phyloP scores from a whole-genome alignment of 2,797 vertebrate genomes.

The Setipinna tenuifilis region DNA sequence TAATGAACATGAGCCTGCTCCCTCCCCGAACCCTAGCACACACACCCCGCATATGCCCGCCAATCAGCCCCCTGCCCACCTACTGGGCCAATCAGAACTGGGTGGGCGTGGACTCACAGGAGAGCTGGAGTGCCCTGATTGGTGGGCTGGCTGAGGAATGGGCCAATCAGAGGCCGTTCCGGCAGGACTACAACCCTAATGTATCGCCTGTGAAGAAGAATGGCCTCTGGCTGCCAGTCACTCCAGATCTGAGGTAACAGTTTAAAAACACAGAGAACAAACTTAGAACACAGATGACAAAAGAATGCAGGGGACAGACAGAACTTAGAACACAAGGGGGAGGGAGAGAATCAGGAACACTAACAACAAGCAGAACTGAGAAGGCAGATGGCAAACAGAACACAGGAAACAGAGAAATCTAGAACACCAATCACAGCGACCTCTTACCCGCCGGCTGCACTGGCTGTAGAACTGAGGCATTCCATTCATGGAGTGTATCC shows the following conservation, averaged over 20 bases:
- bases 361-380: background rate
- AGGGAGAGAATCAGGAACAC: background rate
- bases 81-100: conserved; percentile 60
- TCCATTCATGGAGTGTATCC: too few species aligned
- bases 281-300: background rate
- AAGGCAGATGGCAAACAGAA: background rate
- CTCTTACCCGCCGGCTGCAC: too few species aligned
- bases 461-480: too few species aligned
- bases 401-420: background rate
- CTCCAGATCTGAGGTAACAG: conserved; percentile 64
- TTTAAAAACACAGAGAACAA: background rate
- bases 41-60: conserved; percentile 60
- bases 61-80: conserved; percentile 52
- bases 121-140: conserved; percentile 33
- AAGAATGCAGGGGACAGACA: too few species aligned
- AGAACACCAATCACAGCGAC: background rate
- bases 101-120: conserved; percentile 44
- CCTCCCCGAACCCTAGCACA: conserved; percentile 42
- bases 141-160: conserved; percentile 44
- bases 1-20: conserved; percentile 59
- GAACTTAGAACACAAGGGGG: background rate
- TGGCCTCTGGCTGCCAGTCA: conserved; percentile 59
- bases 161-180: conserved; percentile 41
- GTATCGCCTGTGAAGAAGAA: conserved; percentile 39
- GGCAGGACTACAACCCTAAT: conserved; percentile 39